Base-by-base conservation (phyloP, 2,797 vertebrate genomes). In the Gallinago nigripennis region DNA sequence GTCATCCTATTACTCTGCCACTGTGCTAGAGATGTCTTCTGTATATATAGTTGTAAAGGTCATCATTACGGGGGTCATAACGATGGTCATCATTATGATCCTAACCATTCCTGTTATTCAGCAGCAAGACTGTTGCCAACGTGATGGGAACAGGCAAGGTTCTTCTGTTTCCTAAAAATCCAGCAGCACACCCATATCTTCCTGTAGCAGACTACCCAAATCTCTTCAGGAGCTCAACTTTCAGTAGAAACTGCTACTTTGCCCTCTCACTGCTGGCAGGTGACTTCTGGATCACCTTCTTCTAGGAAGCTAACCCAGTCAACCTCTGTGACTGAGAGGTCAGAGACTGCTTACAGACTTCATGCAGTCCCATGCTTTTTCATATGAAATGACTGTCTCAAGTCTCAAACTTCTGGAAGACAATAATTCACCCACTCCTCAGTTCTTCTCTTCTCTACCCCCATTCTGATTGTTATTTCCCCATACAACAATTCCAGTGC, bases 401-500 rank as follows among this genome's bases (percentile, higher is more conserved):
- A 54, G 14, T 5, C 19, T n/a, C 21, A 28, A 37, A 43, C 39
- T 64, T 43, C 50, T 4, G 1, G 27, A 39, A 39, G 18, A 9
- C 4, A 30, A 8, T 2, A 4, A 60, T 37, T 63, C 56, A 80
- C 17, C 35, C 54, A 2, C 46, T 15, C 27, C n/a, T 39, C 71
- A 31, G 19, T 10, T 83, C 3, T 57, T 30, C 9, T 24, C 16
- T 57, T 30, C 9, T 24, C 16, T 43, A 30, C 50, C n/a, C 27
- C 53, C 25, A 19, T 27, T 35, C 21, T 17, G 18, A 48, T 8
- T 16, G 21, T 25, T 54, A 27, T 8, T 50, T 46, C 50, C 12
- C 45, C 17, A 16, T 4, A 41, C 8, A n/a, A 25, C 5, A 16
- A 8, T 11, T 18, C 12, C 1, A 54, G 33, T 1, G 14, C 31